Base-by-base conservation (phyloP, 1,140 invertebrate species). In the Teleopsis dalmanni region DNA sequence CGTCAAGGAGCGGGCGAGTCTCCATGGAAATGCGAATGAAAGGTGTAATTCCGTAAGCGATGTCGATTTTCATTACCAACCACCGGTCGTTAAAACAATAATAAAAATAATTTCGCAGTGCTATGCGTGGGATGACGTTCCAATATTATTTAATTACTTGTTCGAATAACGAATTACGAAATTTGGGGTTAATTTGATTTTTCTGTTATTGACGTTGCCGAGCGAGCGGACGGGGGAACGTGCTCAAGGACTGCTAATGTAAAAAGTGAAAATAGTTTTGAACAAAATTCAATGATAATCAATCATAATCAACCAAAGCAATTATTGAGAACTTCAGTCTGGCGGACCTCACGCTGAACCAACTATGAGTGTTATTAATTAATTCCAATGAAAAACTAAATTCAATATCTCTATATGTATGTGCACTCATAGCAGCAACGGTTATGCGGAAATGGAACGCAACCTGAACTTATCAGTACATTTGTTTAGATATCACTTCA, bases 41-140 rank as follows among this genome's bases (percentile, higher is more conserved):
- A 49, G 31, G 48, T 41, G 48, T 34, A 37, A 43, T 34, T 35
- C 40, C 48, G 41, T 49, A 49, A 49, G 41, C 27, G 26, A 49
- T 43, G 48, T 49, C 48, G 38, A 43, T 49, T 49, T 49, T 49
- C 48, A 49, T 49, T 49, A 49, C 22, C 31, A 16, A n/a, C n/a
- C 29, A 35, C 33, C 35, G 10, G 8, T 9, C 8, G 14, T 8
- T n/a, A n/a, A 16, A 35, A 23, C 33, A 35, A 29, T 13, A 34
- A 46, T 22, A 46, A 45, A 45, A 11, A 46, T 16, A 35, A 35
- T 34, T 4, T 14, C 8, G 6, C 34, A 36, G 14, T 18, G 14
- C 6, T 36, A 36, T 7, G 34, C 14, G 14, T 6, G 34, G 14
- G 16, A 16, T 36, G 34, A 6, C 6, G 34, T 47, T 37, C 11